A percentile compares a stretch with the other conserved stretches of the same genome.
These are phyloP conservation scores for Anadara kagoshimensis DNA, from an alignment of 1,140 invertebrate species.

Conservation along the genomic window DNA sequence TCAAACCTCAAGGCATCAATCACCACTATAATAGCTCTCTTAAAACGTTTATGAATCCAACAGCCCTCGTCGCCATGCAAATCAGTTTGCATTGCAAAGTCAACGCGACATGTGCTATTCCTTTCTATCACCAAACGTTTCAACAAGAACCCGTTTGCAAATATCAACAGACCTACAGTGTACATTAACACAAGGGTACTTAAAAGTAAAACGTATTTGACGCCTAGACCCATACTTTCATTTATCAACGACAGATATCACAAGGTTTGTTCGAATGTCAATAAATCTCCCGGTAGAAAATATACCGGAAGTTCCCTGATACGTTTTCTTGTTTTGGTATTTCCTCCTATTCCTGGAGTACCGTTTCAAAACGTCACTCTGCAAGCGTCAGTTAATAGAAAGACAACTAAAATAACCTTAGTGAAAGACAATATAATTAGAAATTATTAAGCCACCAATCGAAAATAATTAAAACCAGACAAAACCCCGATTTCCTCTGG, in stretches of 20 bases:
- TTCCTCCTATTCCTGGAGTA: no score
- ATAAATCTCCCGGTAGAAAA: no score
- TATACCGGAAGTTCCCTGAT: no score
- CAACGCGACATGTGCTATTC: slow-evolving; percentile 78
- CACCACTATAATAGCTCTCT: slow-evolving; percentile 83
- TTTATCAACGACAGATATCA: not conserved
- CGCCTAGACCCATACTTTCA: slow-evolving; percentile 26
- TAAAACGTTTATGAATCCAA: slow-evolving; percentile 66
- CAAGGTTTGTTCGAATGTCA: no score
- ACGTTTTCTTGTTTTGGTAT: no score
- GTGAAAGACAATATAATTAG: no score
- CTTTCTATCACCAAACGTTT: slow-evolving; percentile 83
- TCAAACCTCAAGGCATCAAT: slow-evolving; percentile 96
- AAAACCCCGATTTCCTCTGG: no score
- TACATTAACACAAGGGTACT: slow-evolving; percentile 44
- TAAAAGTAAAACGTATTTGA: slow-evolving; percentile 34
- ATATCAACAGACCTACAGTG: slow-evolving; percentile 82
- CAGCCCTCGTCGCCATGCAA: slow-evolving; percentile 59
- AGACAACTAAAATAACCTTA: no score
- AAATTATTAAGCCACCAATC: no score
- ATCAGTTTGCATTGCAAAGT: slow-evolving; percentile 66
- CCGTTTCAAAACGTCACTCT: no score
- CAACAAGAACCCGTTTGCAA: slow-evolving; percentile 88
- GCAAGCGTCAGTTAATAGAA: no score
- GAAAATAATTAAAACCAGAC: no score